Evolutionary conservation across 2,113 vertebrate species (phyloP).

Genomic region (Mesitornis unicolor): DNA sequence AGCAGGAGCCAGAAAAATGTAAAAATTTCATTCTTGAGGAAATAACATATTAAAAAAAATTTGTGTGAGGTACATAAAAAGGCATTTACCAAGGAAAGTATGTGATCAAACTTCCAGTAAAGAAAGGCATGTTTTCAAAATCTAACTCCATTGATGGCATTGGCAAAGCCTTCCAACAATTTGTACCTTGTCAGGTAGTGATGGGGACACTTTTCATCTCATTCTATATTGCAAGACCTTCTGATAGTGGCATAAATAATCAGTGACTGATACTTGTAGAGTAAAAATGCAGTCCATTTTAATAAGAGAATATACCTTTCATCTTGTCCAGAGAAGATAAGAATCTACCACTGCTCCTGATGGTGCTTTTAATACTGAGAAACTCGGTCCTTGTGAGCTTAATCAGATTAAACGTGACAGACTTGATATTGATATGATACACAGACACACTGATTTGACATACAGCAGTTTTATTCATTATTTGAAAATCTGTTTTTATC

Average conservation of each 20-base stretch:
- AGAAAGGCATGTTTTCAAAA: background rate
- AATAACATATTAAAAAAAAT: background rate
- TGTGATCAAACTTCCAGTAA: background rate
- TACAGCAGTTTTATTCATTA: background rate
- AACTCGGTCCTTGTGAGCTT: background rate
- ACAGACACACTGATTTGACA: background rate
- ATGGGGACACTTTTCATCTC: background rate
- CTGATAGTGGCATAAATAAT: background rate
- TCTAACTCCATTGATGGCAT: background rate
- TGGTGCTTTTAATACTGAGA: background rate
- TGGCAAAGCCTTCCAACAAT: background rate
- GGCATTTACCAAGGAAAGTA: background rate
- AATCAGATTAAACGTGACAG: background rate
- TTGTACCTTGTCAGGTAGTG: background rate
- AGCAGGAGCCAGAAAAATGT: background rate
- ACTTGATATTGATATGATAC: background rate
- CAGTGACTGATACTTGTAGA: background rate
- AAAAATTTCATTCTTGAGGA: background rate
- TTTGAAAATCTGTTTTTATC: background rate
- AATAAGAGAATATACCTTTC: background rate
- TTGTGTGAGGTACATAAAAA: background rate
- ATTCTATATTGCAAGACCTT: background rate
- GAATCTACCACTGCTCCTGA: background rate
- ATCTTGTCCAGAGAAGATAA: background rate
- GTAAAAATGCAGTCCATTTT: background rate